Conservation (phyloP, 2,797 vertebrate species). For the Adrianichthys oophorus region DNA sequence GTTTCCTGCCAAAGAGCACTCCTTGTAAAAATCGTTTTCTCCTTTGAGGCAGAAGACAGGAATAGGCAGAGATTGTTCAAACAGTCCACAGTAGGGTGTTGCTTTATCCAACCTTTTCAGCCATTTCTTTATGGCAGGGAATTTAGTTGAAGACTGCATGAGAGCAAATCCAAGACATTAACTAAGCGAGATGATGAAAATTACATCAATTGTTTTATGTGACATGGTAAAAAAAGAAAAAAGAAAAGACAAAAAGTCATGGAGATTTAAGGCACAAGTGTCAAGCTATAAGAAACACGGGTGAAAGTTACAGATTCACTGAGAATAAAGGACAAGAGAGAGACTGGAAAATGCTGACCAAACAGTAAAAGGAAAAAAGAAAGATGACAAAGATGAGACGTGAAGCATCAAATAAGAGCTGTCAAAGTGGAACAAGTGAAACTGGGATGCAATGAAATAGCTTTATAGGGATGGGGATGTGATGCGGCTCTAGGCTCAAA, state of each 20-base stretch:
- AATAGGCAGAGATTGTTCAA: slow-evolving; percentile 29
- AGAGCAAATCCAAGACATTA: slow-evolving; percentile 3
- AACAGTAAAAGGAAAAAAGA: slow-evolving; percentile 35
- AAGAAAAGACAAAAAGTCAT: slow-evolving; percentile 15
- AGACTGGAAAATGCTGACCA: slow-evolving; percentile 8
- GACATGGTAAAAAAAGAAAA: slow-evolving; percentile 1
- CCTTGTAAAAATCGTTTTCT: slow-evolving; percentile 14
- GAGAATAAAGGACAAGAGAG: not conserved
- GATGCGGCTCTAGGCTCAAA: slow-evolving; percentile 38
- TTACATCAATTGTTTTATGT: not conserved
- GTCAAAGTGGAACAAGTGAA: slow-evolving; percentile 39
- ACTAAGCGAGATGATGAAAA: slow-evolving; percentile 5
- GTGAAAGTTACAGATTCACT: slow-evolving; percentile 22
- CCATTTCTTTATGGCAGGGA: slow-evolving; percentile 26
- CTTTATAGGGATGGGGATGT: slow-evolving; percentile 29
- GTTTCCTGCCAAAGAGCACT: slow-evolving; percentile 1
- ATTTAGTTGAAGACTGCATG: slow-evolving; percentile 16
- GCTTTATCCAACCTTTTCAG: slow-evolving; percentile 48
- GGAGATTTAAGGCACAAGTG: slow-evolving; percentile 16
- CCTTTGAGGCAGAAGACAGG: slow-evolving; percentile 18
- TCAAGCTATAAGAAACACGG: slow-evolving; percentile 12
- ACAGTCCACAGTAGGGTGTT: slow-evolving; percentile 35
- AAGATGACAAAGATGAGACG: slow-evolving; percentile 41
- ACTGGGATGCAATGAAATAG: slow-evolving; percentile 39
- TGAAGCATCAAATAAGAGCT: slow-evolving; percentile 44